These are phyloP conservation scores for Pachypanchax playfairii DNA, from an alignment of 2,113 vertebrate genomes.

Conservation along the genomic window DNA sequence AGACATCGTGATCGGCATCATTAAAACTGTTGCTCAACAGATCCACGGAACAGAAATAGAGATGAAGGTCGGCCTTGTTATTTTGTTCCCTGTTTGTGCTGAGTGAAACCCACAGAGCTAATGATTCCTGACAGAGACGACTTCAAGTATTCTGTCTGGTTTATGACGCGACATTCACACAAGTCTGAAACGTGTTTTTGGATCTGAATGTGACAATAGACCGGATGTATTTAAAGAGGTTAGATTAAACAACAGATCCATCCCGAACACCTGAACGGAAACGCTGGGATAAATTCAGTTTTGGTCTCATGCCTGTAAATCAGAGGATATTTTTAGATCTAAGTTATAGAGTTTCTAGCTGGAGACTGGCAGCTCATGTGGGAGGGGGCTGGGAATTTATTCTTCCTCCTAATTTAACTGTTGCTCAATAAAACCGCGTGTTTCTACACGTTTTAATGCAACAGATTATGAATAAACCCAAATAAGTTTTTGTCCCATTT, in stretches of 20 bases:
- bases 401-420: constrained; percentile 14
- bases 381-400: constrained; percentile 2
- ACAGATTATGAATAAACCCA: constrained; percentile 6
- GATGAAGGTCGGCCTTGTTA: constrained; percentile 89
- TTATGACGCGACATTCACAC: constrained; percentile 10
- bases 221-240: too few relatives aligned
- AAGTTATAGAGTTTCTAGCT: constrained; percentile 49
- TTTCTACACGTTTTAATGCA: neutral
- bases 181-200: constrained; percentile 13
- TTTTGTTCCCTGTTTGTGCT: constrained; percentile 20
- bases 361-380: constrained; percentile 22
- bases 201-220: constrained; percentile 17
- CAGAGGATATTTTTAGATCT: constrained; percentile 68
- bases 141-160: constrained; percentile 18
- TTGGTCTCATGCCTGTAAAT: constrained; percentile 65
- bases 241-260: constrained; percentile 41
- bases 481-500: neutral
- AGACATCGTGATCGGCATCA: constrained; percentile 98
- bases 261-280: constrained; percentile 30
- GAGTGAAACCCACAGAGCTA: constrained; percentile 9
- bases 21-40: constrained; percentile 97
- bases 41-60: constrained; percentile 98
- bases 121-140: constrained; percentile 13
- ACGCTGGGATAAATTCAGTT: constrained; percentile 35
- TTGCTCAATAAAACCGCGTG: constrained; percentile 16